phyloP scores from a whole-genome alignment of 2,113 vertebrate species.

The Bombycilla garrulus region DNA sequence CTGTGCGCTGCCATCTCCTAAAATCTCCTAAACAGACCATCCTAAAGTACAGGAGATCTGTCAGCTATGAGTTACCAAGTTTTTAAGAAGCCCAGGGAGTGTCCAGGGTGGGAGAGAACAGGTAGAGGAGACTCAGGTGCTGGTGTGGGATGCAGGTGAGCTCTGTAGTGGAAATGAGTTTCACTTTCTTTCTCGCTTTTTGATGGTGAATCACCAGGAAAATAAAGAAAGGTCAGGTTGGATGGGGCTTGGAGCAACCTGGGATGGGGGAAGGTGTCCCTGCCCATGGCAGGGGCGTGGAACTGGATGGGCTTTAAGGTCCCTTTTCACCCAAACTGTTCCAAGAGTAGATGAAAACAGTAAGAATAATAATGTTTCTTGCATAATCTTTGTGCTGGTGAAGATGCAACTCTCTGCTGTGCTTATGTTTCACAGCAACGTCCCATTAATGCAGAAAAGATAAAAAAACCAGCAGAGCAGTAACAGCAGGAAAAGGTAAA shows the following conservation, averaged over 20 bases:
- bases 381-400: neutral
- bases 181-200: neutral
- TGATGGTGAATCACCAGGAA: neutral
- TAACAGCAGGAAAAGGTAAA: neutral
- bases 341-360: neutral
- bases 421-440: fast-evolving
- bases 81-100: neutral
- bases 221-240: neutral
- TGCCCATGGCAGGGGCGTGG: neutral
- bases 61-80: neutral
- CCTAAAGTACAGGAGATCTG: neutral
- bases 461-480: neutral
- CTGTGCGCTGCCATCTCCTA: neutral
- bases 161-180: neutral
- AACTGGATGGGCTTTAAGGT: neutral
- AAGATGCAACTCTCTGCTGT: neutral
- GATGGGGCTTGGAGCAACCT: neutral
- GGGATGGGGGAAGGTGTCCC: neutral
- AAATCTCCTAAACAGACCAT: neutral
- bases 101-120: neutral
- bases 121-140: neutral
- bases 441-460: neutral
- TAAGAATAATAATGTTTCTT: neutral
- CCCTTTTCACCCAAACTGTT: neutral
- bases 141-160: neutral